phyloP scores from a whole-genome alignment of 2,797 vertebrate genomes.

The Anomalospiza imberbis region DNA sequence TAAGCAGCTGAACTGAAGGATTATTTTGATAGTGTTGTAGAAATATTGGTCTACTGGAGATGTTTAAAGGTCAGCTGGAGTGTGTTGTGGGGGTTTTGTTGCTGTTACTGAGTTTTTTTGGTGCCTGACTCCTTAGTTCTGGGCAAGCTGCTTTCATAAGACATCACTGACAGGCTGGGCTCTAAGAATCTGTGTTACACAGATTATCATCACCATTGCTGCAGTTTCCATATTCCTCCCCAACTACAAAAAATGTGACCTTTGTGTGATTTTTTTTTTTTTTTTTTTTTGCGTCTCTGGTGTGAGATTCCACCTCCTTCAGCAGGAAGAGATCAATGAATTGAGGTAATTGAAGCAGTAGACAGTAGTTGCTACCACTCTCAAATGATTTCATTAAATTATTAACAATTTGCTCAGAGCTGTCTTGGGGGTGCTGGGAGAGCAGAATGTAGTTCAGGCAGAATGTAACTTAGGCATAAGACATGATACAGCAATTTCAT shows the following conservation, averaged over 20 bases:
- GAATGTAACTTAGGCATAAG: background rate
- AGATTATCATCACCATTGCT: background rate
- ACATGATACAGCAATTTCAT: background rate
- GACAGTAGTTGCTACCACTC: background rate
- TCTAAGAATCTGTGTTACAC: background rate
- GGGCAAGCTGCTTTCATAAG: background rate
- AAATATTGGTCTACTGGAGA: background rate
- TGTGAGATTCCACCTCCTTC: background rate
- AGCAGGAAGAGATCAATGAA: background rate
- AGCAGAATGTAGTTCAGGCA: background rate
- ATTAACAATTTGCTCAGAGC: background rate
- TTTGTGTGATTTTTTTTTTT: background rate
- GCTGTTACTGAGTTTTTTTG: background rate
- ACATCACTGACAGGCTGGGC: fast-evolving
- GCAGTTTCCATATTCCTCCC: background rate
- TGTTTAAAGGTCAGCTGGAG: background rate
- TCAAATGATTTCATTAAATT: background rate
- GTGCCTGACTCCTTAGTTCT: background rate
- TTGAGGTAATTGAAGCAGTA: background rate
- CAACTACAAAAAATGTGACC: background rate
- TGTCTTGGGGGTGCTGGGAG: background rate
- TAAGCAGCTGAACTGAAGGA: background rate
- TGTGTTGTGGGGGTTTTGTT: background rate
- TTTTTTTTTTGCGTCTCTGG: background rate
- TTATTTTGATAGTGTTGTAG: background rate